Conservation (phyloP, 2,888 invertebrate species). For the Baccha elongata region DNA sequence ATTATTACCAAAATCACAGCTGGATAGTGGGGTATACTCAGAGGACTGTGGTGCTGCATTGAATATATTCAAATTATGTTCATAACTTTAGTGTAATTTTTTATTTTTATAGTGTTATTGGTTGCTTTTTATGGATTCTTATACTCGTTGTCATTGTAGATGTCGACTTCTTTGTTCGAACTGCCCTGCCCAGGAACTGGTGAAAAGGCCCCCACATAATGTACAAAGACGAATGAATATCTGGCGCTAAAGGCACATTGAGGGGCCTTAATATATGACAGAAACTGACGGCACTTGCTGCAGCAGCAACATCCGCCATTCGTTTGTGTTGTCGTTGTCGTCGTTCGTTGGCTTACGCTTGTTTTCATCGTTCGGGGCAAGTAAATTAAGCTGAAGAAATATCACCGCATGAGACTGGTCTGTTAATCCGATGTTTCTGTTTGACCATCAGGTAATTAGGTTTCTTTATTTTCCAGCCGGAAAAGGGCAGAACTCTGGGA, state of each 20-base stretch:
- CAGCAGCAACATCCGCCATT: conserved; percentile 29
- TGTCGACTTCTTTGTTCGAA: conserved; percentile 74
- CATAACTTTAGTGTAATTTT: conserved; percentile 73
- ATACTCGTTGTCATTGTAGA: conserved; percentile 62
- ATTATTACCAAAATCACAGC: conserved; percentile 75
- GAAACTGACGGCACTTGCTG: conserved; percentile 13
- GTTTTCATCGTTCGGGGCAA: conserved; percentile 49
- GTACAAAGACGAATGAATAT: conserved; percentile 47
- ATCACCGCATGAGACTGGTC: conserved; percentile 64
- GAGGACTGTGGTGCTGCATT: background rate
- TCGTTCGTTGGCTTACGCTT: background rate
- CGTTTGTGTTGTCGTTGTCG: conserved; percentile 15
- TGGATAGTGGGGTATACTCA: conserved; percentile 64
- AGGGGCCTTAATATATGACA: conserved; percentile 52
- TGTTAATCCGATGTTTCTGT: conserved; percentile 73
- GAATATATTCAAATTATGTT: conserved; percentile 71
- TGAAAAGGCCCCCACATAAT: conserved; percentile 73
- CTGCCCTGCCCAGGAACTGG: conserved; percentile 75
- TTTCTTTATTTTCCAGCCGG: conserved; percentile 53
- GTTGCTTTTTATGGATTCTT: conserved; percentile 63
- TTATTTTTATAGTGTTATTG: conserved; percentile 72
- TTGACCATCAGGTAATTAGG: conserved; percentile 71
- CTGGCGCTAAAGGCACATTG: conserved; percentile 56
- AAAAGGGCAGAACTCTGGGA: conserved; percentile 34
- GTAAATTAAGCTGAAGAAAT: conserved; percentile 65